These are phyloP conservation scores for Muscina levida DNA, from an alignment of 2,888 invertebrate genomes.

Conservation along the genomic window DNA sequence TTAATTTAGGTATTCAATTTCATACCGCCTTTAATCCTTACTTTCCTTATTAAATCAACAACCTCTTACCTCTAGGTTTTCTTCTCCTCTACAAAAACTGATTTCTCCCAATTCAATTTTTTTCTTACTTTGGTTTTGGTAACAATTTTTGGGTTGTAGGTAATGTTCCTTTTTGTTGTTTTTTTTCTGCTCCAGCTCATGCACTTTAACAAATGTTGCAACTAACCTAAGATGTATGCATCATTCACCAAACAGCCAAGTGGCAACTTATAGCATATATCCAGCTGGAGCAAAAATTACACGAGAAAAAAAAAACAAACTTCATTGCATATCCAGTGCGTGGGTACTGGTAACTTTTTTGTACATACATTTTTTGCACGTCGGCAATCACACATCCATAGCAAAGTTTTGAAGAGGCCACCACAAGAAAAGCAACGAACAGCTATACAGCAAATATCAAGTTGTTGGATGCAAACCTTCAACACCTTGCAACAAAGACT, in stretches of 20 bases:
- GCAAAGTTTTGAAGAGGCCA: neutral
- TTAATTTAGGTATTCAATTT: no score
- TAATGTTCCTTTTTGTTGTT: no score
- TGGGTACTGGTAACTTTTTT: conserved; percentile 30
- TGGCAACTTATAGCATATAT: conserved; percentile 8
- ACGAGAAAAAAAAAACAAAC: no score
- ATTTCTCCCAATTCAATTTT: no score
- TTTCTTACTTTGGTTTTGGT: neutral
- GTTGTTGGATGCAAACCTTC: conserved; percentile 59
- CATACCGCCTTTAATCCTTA: no score
- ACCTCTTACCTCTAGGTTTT: no score
- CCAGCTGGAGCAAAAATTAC: neutral
- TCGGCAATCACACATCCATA: conserved; percentile 13
- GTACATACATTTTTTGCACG: conserved; percentile 9
- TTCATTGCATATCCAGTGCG: conserved; percentile 14
- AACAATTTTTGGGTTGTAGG: neutral
- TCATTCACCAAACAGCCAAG: conserved; percentile 9
- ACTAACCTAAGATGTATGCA: conserved; percentile 35
- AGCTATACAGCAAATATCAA: conserved; percentile 26
- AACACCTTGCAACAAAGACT: conserved; percentile 61
- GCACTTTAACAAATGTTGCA: conserved; percentile 35
- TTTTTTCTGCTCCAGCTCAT: conserved; percentile 18
- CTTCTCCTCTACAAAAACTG: neutral
- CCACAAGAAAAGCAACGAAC: conserved; percentile 13
- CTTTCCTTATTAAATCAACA: no score